These are phyloP conservation scores for Ypsolopha sequella DNA, from an alignment of 2,888 invertebrate genomes.

Conservation along the genomic window DNA sequence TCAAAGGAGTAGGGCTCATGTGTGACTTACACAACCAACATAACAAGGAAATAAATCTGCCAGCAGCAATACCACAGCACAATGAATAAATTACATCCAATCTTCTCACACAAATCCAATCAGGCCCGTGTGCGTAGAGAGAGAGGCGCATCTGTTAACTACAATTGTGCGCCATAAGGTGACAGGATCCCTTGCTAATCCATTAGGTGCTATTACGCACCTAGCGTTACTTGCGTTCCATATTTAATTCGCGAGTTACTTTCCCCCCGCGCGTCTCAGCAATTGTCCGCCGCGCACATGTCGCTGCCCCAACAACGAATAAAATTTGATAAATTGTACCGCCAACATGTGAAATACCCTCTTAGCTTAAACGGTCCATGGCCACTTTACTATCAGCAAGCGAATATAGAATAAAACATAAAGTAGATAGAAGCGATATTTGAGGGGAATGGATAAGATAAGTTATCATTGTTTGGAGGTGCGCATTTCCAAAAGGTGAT, in stretches of 20 bases:
- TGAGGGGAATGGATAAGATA: slow-evolving; percentile 16
- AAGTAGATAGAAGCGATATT: slow-evolving; percentile 15
- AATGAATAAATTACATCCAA: slow-evolving; percentile 5
- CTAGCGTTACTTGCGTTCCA: slow-evolving; percentile 31
- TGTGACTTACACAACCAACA: neutral
- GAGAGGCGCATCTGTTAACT: slow-evolving; percentile 42
- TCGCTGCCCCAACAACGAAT: slow-evolving; percentile 56
- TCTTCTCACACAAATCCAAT: slow-evolving; percentile 23
- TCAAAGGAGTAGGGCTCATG: neutral
- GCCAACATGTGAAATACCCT: slow-evolving; percentile 69
- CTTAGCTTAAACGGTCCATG: slow-evolving; percentile 58
- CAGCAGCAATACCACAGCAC: slow-evolving; percentile 3
- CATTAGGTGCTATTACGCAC: slow-evolving; percentile 42
- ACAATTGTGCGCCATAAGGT: slow-evolving; percentile 47
- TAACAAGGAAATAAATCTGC: slow-evolving; percentile 5
- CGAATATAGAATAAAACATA: slow-evolving; percentile 13
- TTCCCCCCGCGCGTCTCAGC: slow-evolving; percentile 19
- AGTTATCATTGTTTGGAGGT: slow-evolving; percentile 48
- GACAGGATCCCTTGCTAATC: slow-evolving; percentile 52
- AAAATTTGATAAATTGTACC: slow-evolving; percentile 68
- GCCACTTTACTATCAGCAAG: slow-evolving; percentile 12
- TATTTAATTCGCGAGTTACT: slow-evolving; percentile 47
- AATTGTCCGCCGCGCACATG: slow-evolving; percentile 47
- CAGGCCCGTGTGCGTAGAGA: slow-evolving; percentile 12
- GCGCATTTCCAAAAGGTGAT: slow-evolving; percentile 19